Evolutionary conservation across 1,140 invertebrate genomes (phyloP).

Genomic region (Pentalonia nigronervosa): DNA sequence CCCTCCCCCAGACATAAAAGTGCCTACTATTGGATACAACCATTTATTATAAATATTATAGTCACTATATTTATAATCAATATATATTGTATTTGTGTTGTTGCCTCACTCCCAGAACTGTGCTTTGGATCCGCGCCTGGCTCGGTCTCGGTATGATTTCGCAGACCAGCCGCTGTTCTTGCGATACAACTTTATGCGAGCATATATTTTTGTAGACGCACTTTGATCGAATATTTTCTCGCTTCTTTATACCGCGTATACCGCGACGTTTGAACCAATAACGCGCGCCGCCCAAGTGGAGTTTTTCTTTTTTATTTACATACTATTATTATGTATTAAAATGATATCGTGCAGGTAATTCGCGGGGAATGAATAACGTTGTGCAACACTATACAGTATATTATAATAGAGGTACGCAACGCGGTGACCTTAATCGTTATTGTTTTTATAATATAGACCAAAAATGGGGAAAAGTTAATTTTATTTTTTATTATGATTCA

Average conservation of each 20-base stretch:
- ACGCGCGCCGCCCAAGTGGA: neutral
- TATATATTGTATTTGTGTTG: too few relatives aligned
- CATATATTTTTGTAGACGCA: too few relatives aligned
- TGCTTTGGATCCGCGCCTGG: too few relatives aligned
- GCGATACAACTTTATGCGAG: too few relatives aligned
- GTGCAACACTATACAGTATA: neutral
- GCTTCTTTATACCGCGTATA: neutral
- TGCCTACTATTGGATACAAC: too few relatives aligned
- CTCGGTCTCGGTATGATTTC: neutral
- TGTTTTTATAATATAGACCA: neutral
- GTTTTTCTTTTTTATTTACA: neutral
- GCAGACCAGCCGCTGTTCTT: neutral
- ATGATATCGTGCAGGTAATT: neutral
- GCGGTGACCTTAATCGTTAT: slow-evolving; percentile 18
- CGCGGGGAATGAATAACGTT: neutral
- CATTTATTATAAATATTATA: too few relatives aligned
- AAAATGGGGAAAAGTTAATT: neutral
- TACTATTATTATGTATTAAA: neutral
- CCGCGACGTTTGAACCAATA: neutral
- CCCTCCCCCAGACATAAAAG: too few relatives aligned
- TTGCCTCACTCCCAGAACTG: too few relatives aligned
- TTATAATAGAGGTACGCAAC: neutral
- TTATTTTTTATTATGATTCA: neutral
- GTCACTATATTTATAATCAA: too few relatives aligned
- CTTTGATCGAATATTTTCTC: neutral